phyloP scores from a whole-genome alignment of 1,140 invertebrate species.

The Aleiodes sp. region DNA sequence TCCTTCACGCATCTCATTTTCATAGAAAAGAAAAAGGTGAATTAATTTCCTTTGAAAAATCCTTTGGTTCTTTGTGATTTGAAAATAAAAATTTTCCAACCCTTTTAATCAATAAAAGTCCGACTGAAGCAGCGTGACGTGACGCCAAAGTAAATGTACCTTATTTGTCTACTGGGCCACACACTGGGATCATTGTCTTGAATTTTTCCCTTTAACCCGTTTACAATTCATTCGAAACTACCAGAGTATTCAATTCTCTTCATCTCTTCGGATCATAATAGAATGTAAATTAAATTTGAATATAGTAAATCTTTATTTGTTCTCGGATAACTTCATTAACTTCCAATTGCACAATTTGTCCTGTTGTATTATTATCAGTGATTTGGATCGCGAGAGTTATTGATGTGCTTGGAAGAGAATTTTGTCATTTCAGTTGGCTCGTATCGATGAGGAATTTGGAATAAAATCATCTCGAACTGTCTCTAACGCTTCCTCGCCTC shows the following conservation, averaged over 20 bases:
- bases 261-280: no score
- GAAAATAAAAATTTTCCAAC: not conserved
- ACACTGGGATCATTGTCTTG: not conserved
- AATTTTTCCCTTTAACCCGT: not conserved
- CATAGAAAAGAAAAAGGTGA: no score
- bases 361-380: not conserved
- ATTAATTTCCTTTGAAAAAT: not conserved
- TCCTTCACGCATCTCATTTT: not conserved
- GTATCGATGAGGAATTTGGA: not conserved
- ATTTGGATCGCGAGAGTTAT: not conserved
- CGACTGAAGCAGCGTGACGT: not conserved
- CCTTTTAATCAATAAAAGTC: conserved; percentile 7
- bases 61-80: not conserved
- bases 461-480: not conserved
- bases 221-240: not conserved
- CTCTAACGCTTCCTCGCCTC: not conserved
- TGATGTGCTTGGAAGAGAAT: not conserved
- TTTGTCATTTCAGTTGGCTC: not conserved
- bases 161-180: not conserved
- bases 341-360: not conserved
- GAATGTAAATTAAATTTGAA: no score
- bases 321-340: not conserved
- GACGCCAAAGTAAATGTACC: not conserved
- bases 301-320: no score
- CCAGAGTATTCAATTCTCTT: not conserved